Base-by-base conservation (phyloP, 2,888 invertebrate genomes). In the Melipona beecheii region DNA sequence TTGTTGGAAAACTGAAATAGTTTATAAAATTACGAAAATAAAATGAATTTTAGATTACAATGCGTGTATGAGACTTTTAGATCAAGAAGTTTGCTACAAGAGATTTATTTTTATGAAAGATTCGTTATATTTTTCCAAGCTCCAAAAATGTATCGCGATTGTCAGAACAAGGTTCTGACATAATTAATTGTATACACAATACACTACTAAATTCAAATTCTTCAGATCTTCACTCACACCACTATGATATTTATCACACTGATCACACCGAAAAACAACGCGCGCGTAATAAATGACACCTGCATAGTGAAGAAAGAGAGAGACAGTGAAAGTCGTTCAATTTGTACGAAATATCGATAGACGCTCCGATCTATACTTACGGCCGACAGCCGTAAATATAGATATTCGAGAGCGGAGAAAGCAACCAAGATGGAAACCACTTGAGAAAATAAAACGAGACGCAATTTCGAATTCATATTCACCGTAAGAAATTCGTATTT, bases 371-470 rank as follows among this genome's bases (percentile, higher is more conserved):
- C 27, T 27, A 27, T 58, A n/a, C 0, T 24, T n/a, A 13, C 2
- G n/a, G 5, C n/a, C 56, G 56, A 5, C 15, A 5, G 84, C 76
- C 76, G 66, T 84, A 87, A 89, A 87, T 89, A 84, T 89, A 89
- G 84, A 89, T 75, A 66, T 52, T 74, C 83, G 81, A 78, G 54
- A 78, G 54, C 60, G 73, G 54, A 65, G 84, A 86, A 86, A 86
- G 72, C 71, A 21, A 69, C 56, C 78, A 36, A 62, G 79, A 70
- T 71, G 69, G 85, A 79, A 83, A 73, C 27, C n/a, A 56, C 66
- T 80, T 80, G 69, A 78, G 81, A 86, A 80, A 86, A 84, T 83
- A 80, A 84, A 83, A 77, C 70, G 69, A 72, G 72, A 60, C 70
- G 3, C 64, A 4, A 21, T 21, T 4, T 4, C 2, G 21, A 31